Evolutionary conservation across 2,888 invertebrate species (phyloP).

Genomic region (Lochmaea capreae): DNA sequence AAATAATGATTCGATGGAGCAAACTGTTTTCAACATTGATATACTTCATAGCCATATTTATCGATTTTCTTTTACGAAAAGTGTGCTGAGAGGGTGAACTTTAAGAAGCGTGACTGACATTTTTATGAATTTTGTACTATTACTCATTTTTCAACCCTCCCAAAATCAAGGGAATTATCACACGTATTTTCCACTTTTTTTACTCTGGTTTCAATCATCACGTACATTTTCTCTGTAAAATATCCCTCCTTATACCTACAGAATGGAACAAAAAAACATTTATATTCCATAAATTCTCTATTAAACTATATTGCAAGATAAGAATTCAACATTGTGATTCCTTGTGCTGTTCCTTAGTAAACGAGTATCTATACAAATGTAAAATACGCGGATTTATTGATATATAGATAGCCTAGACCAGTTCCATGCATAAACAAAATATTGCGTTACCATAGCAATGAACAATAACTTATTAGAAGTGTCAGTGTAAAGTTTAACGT

Average conservation of each 20-base stretch:
- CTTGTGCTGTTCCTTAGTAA: background rate
- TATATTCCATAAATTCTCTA: background rate
- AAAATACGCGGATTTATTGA: no score
- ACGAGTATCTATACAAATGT: conserved; percentile 13
- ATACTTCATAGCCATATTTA: conserved; percentile 41
- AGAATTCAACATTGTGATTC: background rate
- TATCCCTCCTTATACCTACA: no score
- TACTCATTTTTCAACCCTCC: conserved; percentile 22
- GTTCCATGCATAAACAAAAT: no score
- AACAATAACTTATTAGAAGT: no score
- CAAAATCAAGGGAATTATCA: conserved; percentile 15
- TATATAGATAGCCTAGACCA: no score
- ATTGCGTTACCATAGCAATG: no score
- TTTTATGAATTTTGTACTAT: conserved; percentile 42
- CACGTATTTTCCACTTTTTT: conserved; percentile 22
- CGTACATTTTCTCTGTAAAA: conserved; percentile 2
- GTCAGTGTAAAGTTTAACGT: no score
- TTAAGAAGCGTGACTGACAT: conserved; percentile 43
- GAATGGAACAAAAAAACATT: no score
- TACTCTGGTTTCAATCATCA: conserved; percentile 8
- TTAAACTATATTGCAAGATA: background rate
- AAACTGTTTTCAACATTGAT: conserved; percentile 42
- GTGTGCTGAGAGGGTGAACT: conserved; percentile 35
- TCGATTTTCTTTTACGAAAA: conserved; percentile 42
- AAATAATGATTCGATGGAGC: conserved; percentile 39